Conservation (phyloP, 2,888 invertebrate species). For the Axea sp. region DNA sequence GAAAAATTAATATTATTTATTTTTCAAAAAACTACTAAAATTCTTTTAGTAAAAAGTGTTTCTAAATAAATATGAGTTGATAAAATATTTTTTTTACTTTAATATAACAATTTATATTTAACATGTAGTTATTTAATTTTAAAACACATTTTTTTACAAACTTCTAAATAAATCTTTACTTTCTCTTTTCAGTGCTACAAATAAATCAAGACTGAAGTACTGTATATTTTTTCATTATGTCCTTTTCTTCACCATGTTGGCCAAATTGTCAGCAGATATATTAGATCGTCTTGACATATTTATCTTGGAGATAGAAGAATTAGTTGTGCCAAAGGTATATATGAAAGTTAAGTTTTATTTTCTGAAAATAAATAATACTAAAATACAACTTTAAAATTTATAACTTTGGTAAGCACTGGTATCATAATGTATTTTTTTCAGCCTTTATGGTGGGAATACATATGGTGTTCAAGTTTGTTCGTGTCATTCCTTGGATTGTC, state of each 20-base stretch:
- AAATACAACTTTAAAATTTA: no score
- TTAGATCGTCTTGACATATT: conserved; percentile 96
- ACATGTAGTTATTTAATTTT: no score
- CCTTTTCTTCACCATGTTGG: conserved; percentile 93
- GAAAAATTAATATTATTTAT: no score
- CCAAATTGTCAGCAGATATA: conserved; percentile 94
- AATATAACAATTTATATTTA: not conserved
- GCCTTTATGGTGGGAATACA: conserved; percentile 95
- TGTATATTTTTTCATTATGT: conserved; percentile 96
- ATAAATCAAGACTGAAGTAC: conserved; percentile 96
- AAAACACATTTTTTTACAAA: no score
- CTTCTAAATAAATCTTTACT: no score
- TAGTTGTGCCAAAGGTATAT: conserved; percentile 90
- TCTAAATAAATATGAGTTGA: no score
- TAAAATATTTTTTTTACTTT: no score
- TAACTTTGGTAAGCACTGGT: no score
- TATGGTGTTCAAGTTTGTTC: conserved; percentile 92
- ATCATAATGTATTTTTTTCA: conserved; percentile 77
- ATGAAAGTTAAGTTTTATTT: not conserved
- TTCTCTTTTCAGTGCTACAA: conserved; percentile 89
- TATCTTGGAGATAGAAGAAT: conserved; percentile 94
- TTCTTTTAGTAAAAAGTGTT: no score
- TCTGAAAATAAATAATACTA: no score
- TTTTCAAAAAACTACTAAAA: no score
- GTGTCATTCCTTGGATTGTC: conserved; percentile 92